A percentile compares a stretch with the other conserved stretches of the same genome.
phyloP scores from a whole-genome alignment of 2,113 vertebrate species.

The Sprattus sprattus region DNA sequence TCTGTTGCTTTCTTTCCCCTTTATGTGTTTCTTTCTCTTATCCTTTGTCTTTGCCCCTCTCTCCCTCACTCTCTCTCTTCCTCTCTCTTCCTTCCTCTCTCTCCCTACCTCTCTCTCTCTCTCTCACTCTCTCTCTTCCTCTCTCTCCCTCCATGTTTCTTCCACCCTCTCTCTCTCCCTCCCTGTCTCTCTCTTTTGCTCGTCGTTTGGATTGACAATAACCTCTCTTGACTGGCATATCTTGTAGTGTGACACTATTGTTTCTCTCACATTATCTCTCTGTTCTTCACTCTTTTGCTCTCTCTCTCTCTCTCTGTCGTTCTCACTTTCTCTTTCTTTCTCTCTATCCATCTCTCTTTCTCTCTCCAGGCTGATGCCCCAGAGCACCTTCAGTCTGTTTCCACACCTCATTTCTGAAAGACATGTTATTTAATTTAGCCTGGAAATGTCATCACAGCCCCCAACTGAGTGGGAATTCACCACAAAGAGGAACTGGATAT shows the following conservation, averaged over 20 bases:
- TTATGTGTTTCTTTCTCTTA: not conserved
- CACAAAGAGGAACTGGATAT: slow-evolving; percentile 40
- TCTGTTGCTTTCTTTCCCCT: not conserved
- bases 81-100: not conserved
- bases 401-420: slow-evolving; percentile 31
- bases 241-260: not conserved
- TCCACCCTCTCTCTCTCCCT: not conserved
- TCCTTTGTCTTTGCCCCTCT: not conserved
- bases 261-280: not conserved
- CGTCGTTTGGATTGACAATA: not conserved
- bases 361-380: not conserved
- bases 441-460: slow-evolving; percentile 51
- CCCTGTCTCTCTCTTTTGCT: not conserved
- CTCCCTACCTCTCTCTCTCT: not conserved
- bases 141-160: not conserved
- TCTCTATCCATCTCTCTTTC: not conserved
- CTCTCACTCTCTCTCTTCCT: not conserved
- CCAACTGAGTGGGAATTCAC: slow-evolving; percentile 31
- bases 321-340: not conserved
- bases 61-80: not conserved
- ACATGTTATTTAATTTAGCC: slow-evolving; percentile 53
- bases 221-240: not conserved
- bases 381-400: slow-evolving; percentile 22
- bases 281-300: not conserved
- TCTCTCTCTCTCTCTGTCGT: not conserved